Evolutionary conservation across 2,888 invertebrate genomes (phyloP), one percentile per base, ranked within the genome.

Genomic region (Drosophila quinaria): DNA sequence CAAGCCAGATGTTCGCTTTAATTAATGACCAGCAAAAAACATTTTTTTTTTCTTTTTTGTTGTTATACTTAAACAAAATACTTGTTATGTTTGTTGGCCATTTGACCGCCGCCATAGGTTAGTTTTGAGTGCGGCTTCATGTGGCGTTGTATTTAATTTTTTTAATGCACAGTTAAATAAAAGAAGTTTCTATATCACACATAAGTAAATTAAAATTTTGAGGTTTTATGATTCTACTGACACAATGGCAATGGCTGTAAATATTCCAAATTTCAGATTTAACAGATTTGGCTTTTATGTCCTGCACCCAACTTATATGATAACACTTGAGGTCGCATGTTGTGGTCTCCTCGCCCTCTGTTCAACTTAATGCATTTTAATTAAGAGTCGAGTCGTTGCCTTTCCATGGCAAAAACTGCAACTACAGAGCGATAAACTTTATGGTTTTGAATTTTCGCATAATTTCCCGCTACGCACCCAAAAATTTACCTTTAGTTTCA

Each of bases 291-390:
- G 52, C 59, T 29, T 29, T 29, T 29, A 49, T 25, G 10, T 56
- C 54, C 54, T 70, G 73, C 44, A 47, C 22, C 51, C n/a, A 70
- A 68, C 56, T 74, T 77, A 68, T 64, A 63, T 75, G 72, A 70
- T 75, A 74, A 70, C 80, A 69, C 74, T 81, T 80, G 78, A 72
- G 82, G 80, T 78, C 80, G 80, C 74, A 70, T 72, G 78, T 65
- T 73, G 66, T 60, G 64, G 49, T 42, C 42, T 44, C 41, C 33
- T 49, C 54, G 37, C 46, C n/a, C n/a, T n/a, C n/a, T n/a, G n/a
- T n/a, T n/a, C n/a, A n/a, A 51, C 62, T 61, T 73, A 80, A 81
- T 81, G 82, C 82, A 81, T 81, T 81, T 81, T 80, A 82, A 81
- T 81, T 80, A 80, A 70, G 78, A 70, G 60, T 52, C 58, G 55